Evolutionary conservation across 2,113 vertebrate species (phyloP), one percentile per base, ranked within the genome.

Genomic region (Lepisosteus oculatus): DNA sequence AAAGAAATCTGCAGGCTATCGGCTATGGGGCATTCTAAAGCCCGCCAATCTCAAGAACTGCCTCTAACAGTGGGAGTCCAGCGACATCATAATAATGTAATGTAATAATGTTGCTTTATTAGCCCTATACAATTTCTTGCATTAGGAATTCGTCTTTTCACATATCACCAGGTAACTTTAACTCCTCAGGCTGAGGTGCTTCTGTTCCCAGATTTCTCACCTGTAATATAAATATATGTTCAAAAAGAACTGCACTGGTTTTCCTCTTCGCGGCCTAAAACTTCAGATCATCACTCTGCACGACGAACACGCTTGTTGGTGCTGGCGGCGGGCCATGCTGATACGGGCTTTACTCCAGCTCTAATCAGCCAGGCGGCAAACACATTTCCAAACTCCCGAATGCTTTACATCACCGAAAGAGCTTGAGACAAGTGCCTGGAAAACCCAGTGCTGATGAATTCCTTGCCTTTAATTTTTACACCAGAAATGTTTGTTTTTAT

Each of bases 401-500:
- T 56, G 61, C 9, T 73, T 44, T n/a, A n/a, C 55, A 66, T 43
- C 14, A 12, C 6, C 15, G 45, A 56, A 55, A 71, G 45, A 44
- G 41, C 64, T 64, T 71, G 47, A 55, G 61, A 55, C 61, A 55
- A 65, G 62, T 9, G 70, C 61, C 69, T 71, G 70, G 70, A 51
- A 43, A 45, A 55, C 7, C 8, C 41, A 13, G 56, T 67, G 45
- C 74, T 63, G 13, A 68, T 69, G 57, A 56, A 44, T 66, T 43
- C 15, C 43, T 51, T 14, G 55, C 56, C 55, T 29, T 7, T 8
- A 67, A 69, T 70, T 74, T 72, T 78, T 51, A 62, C 43, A 17
- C 54, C 43, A 44, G 61, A 56, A 15, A 62, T 72, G 75, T 77
- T 77, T 81, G 65, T 81, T 76, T 78, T 78, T 67, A 68, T 1